Base-by-base conservation (phyloP, 1,140 invertebrate genomes). In the Zaprionus kolodkinae region DNA sequence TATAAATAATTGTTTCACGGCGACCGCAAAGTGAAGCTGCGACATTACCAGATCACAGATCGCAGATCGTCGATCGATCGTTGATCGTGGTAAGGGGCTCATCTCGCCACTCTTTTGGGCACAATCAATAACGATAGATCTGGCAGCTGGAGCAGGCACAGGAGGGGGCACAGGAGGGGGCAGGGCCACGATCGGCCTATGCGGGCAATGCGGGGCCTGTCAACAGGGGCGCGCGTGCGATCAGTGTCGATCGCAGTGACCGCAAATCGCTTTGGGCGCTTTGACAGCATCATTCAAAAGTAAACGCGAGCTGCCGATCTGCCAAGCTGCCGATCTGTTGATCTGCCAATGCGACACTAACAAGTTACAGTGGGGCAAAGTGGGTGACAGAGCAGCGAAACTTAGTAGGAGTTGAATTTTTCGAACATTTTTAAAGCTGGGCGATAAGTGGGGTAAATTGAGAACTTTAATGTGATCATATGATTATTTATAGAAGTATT, bases 231-330 rank as follows among this genome's bases (percentile, higher is more conserved):
- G 70, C 79, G 72, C 71, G 75, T 76, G 78, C 77, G 84, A 87
- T 87, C 84, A 87, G 78, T 88, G 84, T 87, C 84, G 40, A 45
- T 45, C 40, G 40, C 40, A 45, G 40, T 72, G 72, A 88, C 68
- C 84, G 67, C 80, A 88, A 88, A 83, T 83, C 84, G 84, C 84
- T 88, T 87, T 87, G 84, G 83, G 84, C 56, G 60, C 83, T 80
- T 87, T 87, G 84, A 87, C 84, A 87, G 84, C 84, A 87, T 87
- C 84, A 87, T 87, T 84, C 84, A 88, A 84, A 87, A 86, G 62
- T 78, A 69, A 86, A 85, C 71, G 74, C 71, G 65, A 78, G 73
- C 78, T 78, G 17, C 45, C 61, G 63, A 73, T 61, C 71, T 38
- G 36, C 36, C 36, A 38, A 38, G 36, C 36, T 38, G 40, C 4